Conservation (phyloP, 2,888 invertebrate species). For the Patella pellucida region DNA sequence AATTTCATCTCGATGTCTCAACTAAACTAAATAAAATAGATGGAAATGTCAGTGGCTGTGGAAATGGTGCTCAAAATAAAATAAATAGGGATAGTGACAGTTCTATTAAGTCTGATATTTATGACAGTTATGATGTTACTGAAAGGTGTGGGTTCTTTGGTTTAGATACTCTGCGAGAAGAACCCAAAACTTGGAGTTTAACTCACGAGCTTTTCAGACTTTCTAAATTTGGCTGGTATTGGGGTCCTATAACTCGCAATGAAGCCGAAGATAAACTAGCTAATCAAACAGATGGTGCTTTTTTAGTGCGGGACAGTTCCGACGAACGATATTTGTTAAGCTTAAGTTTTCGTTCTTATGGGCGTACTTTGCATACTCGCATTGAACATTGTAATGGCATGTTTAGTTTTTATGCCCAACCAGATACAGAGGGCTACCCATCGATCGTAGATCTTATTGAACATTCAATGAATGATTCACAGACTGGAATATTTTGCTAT, state of each 20-base stretch:
- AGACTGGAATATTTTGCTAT: conserved; percentile 81
- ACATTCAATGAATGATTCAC: conserved; percentile 81
- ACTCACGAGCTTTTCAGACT: conserved; percentile 72
- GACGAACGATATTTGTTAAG: conserved; percentile 81
- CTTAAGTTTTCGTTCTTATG: conserved; percentile 80
- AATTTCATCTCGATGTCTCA: conserved; percentile 43
- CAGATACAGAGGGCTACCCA: conserved; percentile 69
- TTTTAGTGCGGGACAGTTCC: conserved; percentile 83
- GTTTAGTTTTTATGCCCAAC: conserved; percentile 73
- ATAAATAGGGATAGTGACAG: background rate
- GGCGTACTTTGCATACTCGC: conserved; percentile 81
- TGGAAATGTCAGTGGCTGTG: background rate
- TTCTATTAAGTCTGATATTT: background rate
- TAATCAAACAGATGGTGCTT: conserved; percentile 82
- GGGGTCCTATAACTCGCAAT: conserved; percentile 82
- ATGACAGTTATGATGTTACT: background rate
- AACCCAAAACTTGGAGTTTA: conserved; percentile 69
- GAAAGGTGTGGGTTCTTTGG: background rate
- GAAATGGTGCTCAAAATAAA: conserved; percentile 9
- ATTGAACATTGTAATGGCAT: conserved; percentile 81
- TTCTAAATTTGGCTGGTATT: conserved; percentile 78
- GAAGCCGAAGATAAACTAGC: conserved; percentile 81
- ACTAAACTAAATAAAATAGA: background rate
- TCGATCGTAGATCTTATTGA: conserved; percentile 81
- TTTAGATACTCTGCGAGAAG: conserved; percentile 19